Percentiles rank a stretch among this genome's conserved stretches.
These are phyloP conservation scores for Falco peregrinus DNA, from an alignment of 2,797 vertebrate species.

Conservation along the genomic window DNA sequence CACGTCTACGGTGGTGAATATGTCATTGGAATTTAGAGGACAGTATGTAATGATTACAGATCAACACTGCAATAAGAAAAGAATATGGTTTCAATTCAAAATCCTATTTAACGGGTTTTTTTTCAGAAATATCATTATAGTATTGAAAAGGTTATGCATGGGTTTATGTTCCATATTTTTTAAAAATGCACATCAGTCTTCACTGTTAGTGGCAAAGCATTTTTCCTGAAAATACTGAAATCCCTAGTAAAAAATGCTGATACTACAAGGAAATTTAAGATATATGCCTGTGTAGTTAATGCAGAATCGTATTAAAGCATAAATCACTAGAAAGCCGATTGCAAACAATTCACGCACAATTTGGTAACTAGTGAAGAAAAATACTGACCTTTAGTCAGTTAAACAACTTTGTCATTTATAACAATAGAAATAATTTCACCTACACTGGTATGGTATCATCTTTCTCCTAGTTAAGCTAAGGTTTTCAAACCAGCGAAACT, in stretches of 20 bases:
- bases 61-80: background rate
- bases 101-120: background rate
- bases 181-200: slow-evolving; percentile 10
- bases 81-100: background rate
- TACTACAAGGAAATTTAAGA: background rate
- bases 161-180: background rate
- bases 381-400: background rate
- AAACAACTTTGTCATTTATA: slow-evolving; percentile 51
- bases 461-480: background rate
- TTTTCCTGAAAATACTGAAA: background rate
- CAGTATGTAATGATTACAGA: background rate
- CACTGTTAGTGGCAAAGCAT: background rate
- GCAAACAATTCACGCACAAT: slow-evolving; percentile 39
- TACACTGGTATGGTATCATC: background rate
- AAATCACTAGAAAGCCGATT: slow-evolving; percentile 5
- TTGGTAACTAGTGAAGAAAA: slow-evolving; percentile 28
- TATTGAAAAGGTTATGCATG: background rate
- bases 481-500: background rate
- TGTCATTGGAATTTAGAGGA: slow-evolving; percentile 41
- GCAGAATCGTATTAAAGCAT: slow-evolving; percentile 41
- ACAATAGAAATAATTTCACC: background rate
- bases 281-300: background rate
- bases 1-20: background rate
- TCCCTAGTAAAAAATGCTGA: slow-evolving; percentile 25
- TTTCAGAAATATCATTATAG: background rate